Conservation (phyloP, 2,888 invertebrate species). For the Himalopsyche kuldschensis region DNA sequence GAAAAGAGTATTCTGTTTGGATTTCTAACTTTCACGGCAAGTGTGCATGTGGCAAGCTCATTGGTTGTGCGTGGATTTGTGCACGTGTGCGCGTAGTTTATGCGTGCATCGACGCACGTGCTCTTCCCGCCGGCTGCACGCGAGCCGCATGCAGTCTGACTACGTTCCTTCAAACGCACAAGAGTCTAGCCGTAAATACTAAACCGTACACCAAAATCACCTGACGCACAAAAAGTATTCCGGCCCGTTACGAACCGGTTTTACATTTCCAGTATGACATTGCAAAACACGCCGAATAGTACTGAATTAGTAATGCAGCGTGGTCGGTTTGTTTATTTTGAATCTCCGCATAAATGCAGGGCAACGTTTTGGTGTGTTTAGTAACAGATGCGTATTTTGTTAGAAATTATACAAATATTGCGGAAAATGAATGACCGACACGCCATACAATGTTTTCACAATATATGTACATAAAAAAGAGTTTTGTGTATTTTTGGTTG, state of each 20-base stretch:
- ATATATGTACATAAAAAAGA: no score
- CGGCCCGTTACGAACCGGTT: neutral
- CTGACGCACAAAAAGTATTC: no score
- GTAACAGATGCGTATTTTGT: neutral
- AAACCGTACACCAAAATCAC: neutral
- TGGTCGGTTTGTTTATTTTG: neutral
- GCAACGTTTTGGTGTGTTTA: neutral
- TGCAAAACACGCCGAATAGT: neutral
- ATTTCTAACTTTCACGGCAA: neutral
- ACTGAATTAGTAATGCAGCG: neutral
- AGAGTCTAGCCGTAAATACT: neutral
- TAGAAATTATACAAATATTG: neutral
- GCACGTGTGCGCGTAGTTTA: neutral
- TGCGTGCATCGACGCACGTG: neutral
- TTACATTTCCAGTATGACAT: neutral
- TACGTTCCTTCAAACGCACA: neutral
- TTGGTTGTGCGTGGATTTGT: neutral
- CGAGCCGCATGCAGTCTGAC: neutral
- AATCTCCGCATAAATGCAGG: neutral
- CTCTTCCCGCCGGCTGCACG: neutral
- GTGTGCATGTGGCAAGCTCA: neutral
- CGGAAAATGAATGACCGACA: neutral
- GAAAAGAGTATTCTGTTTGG: neutral
- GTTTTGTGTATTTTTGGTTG: no score
- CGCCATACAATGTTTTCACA: no score